These are phyloP conservation scores for Aleiodes sp. DNA, from an alignment of 1,140 invertebrate species.

Conservation along the genomic window DNA sequence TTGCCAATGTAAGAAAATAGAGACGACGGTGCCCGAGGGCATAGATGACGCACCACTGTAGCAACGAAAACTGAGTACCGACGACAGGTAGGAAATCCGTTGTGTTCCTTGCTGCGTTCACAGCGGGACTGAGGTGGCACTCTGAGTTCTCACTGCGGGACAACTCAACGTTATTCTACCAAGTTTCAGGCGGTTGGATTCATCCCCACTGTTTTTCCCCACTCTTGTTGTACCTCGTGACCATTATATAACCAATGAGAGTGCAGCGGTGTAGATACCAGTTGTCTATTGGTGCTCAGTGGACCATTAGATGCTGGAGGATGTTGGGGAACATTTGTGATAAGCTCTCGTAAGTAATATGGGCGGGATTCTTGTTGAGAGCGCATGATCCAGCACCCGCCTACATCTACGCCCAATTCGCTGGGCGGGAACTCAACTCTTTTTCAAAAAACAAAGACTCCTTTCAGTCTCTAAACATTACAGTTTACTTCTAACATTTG, in stretches of 20 bases:
- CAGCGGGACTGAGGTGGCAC: conserved; percentile 63
- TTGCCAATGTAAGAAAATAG: too few relatives aligned
- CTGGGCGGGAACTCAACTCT: neutral
- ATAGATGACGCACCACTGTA: neutral
- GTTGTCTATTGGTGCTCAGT: conserved; percentile 41
- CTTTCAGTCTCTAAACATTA: neutral
- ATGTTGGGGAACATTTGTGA: conserved; percentile 19
- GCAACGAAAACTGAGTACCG: conserved; percentile 2
- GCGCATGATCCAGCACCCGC: conserved; percentile 48
- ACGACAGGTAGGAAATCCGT: conserved; percentile 48
- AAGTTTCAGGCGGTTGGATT: conserved; percentile 29
- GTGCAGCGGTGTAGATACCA: conserved; percentile 42
- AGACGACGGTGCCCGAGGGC: neutral
- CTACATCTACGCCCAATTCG: conserved; percentile 31
- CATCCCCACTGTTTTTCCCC: conserved; percentile 25
- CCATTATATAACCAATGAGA: conserved; percentile 11
- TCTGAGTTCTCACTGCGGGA: conserved; percentile 48
- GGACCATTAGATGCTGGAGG: conserved; percentile 11
- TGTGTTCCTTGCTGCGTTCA: conserved; percentile 62
- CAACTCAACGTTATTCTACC: conserved; percentile 36
- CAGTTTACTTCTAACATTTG: neutral
- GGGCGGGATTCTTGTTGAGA: neutral
- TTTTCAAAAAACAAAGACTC: neutral
- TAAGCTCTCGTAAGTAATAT: conserved; percentile 26
- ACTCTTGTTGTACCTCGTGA: conserved; percentile 11